phyloP scores from a whole-genome alignment of 2,113 vertebrate genomes.

The Macquaria ambigua region DNA sequence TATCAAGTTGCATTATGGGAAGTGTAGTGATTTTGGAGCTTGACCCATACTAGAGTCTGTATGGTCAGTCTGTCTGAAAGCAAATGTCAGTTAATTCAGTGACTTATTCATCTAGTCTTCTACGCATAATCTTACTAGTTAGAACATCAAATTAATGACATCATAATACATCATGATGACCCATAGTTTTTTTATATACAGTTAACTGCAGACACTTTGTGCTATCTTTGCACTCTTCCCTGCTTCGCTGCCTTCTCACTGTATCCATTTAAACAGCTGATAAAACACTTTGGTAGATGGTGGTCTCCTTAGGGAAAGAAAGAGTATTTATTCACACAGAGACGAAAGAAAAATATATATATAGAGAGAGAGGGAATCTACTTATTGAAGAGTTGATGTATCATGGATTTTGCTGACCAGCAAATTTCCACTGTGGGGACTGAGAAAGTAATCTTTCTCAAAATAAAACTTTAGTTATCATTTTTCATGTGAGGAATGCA shows the following conservation, averaged over 20 bases:
- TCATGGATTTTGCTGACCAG: slow-evolving; percentile 44
- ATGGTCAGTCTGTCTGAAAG: no score
- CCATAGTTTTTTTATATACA: background rate
- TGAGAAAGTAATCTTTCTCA: slow-evolving; percentile 24
- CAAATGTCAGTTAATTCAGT: background rate
- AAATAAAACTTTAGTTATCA: background rate
- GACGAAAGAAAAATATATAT: background rate
- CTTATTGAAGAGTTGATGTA: slow-evolving; percentile 16
- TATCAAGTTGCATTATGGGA: no score
- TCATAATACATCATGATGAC: background rate
- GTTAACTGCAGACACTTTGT: background rate
- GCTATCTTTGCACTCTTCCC: background rate
- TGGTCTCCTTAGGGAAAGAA: slow-evolving; percentile 11
- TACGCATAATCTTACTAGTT: background rate
- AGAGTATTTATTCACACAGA: slow-evolving; percentile 12
- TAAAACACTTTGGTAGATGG: slow-evolving; percentile 21
- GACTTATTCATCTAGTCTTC: background rate
- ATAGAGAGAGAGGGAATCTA: background rate
- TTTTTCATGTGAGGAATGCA: background rate
- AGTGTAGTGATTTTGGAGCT: background rate
- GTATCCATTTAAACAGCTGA: slow-evolving; percentile 38
- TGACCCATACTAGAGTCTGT: background rate
- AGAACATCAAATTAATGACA: background rate
- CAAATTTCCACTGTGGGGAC: slow-evolving; percentile 19
- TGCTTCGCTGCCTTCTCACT: background rate